Evolutionary conservation across 2,888 invertebrate species (phyloP).

Genomic region (Myopa tessellatipennis): DNA sequence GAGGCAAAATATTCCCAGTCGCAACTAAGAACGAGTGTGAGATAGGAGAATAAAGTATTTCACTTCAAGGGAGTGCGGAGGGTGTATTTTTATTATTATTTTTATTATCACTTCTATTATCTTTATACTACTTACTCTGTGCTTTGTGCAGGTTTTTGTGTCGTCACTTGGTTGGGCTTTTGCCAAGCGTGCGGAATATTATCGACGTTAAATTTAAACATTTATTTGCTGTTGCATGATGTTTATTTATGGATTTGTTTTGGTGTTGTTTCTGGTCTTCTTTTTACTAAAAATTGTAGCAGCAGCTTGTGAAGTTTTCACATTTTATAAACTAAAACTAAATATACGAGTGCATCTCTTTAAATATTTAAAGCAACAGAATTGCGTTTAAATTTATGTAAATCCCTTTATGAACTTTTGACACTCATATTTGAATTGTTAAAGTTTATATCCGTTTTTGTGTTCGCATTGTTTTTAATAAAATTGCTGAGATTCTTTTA

Average conservation of each 20-base stretch:
- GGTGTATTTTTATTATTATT: background rate
- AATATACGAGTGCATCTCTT: no score
- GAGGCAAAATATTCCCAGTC: background rate
- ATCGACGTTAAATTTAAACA: background rate
- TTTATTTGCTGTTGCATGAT: background rate
- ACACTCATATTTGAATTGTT: no score
- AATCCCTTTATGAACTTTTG: no score
- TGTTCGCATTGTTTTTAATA: no score
- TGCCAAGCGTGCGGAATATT: background rate
- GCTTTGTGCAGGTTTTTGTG: no score
- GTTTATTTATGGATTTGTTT: background rate
- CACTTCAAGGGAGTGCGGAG: background rate
- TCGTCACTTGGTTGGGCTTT: background rate
- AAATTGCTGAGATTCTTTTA: no score
- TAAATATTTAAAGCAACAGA: no score
- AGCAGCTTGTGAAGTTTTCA: background rate
- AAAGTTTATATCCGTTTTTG: no score
- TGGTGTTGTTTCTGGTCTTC: background rate
- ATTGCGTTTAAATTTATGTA: no score
- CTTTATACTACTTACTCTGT: no score
- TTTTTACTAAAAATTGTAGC: background rate
- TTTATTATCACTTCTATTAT: background rate
- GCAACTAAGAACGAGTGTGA: background rate
- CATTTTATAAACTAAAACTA: no score
- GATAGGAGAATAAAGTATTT: background rate